phyloP scores from a whole-genome alignment of 2,888 invertebrate species.

The Sarcophaga variegata region DNA sequence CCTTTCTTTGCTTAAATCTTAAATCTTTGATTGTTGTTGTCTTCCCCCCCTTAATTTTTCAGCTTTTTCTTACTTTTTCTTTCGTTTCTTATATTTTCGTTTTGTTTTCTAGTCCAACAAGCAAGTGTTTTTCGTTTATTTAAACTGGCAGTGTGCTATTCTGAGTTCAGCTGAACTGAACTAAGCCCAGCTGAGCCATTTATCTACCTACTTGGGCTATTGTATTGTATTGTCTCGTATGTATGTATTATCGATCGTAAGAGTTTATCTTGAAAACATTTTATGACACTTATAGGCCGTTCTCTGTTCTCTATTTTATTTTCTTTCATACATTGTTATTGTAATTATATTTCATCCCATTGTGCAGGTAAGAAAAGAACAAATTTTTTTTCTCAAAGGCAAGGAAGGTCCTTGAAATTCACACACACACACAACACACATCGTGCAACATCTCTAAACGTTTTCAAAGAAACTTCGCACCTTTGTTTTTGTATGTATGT shows the following conservation, averaged over 20 bases:
- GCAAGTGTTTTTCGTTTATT: constrained; percentile 54
- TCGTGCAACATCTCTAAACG: background rate
- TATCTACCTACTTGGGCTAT: constrained; percentile 50
- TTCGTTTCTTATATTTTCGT: background rate
- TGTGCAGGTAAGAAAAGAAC: constrained; percentile 59
- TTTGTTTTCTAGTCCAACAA: constrained; percentile 38
- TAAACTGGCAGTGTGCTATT: too few relatives aligned
- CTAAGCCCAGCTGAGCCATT: constrained; percentile 12
- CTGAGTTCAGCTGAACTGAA: too few relatives aligned
- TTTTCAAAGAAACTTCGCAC: constrained; percentile 68
- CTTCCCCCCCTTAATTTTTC: constrained; percentile 11
- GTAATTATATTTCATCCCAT: constrained; percentile 19
- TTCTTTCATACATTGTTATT: constrained; percentile 26
- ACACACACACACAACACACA: background rate
- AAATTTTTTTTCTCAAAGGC: constrained; percentile 38
- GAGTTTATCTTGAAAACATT: constrained; percentile 61
- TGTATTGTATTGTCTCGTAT: background rate
- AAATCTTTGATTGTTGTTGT: background rate
- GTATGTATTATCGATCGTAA: constrained; percentile 40
- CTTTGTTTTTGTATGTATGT: constrained; percentile 17
- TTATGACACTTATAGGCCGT: constrained; percentile 61
- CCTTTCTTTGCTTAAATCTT: background rate
- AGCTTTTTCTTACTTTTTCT: background rate
- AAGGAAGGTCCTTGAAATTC: constrained; percentile 58
- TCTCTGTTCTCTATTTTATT: constrained; percentile 1